Evolutionary conservation across 2,113 vertebrate genomes (phyloP).

Genomic region (Artemisiospiza belli): DNA sequence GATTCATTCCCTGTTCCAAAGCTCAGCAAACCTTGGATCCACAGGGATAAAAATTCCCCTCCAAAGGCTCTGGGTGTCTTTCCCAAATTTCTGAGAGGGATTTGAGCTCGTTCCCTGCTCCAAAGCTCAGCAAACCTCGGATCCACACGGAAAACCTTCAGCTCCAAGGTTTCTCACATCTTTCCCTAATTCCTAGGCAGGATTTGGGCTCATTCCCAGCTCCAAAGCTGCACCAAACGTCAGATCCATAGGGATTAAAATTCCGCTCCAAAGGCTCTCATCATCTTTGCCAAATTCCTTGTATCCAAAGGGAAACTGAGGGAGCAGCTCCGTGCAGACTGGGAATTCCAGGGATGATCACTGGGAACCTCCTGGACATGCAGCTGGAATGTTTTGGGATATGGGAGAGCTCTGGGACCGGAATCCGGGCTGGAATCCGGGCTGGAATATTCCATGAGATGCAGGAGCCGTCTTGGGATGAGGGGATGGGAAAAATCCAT

Average conservation of each 20-base stretch:
- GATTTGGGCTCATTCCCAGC: not conserved
- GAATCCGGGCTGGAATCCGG: not conserved
- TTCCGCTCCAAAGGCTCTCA: not conserved
- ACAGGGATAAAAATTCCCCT: no score
- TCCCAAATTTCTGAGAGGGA: not conserved
- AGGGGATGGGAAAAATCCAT: not conserved
- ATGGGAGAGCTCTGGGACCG: not conserved
- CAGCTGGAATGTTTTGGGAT: fast-evolving
- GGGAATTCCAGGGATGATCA: not conserved
- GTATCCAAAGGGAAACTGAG: not conserved
- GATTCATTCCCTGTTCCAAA: no score
- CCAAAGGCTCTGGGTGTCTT: no score
- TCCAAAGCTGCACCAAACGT: not conserved
- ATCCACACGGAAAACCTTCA: no score
- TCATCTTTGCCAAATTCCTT: not conserved
- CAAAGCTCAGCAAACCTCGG: no score
- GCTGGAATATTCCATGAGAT: not conserved
- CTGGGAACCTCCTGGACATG: fast-evolving
- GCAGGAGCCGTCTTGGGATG: not conserved
- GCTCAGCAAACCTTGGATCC: no score
- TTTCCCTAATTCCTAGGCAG: no score
- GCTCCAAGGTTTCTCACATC: no score
- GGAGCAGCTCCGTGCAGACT: fast-evolving
- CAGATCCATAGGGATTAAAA: not conserved
- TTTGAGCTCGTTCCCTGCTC: not conserved